Conservation (phyloP, 2,113 vertebrate species). For the Struthio camelus region DNA sequence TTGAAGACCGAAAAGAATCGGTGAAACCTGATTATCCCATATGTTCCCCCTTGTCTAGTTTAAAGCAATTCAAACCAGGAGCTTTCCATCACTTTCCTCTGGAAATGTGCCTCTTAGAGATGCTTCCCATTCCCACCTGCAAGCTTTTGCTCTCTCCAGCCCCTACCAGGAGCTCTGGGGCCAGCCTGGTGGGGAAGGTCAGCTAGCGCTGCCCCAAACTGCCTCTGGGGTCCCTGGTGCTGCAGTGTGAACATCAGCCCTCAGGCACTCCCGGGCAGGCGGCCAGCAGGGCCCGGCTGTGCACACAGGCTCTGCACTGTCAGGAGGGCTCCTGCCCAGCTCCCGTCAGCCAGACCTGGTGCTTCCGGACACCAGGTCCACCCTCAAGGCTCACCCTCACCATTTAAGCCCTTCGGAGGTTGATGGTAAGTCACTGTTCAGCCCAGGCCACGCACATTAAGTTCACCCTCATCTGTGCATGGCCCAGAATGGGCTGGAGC, state of each 20-base stretch:
- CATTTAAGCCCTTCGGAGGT: background rate
- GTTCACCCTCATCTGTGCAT: background rate
- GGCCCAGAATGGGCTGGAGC: background rate
- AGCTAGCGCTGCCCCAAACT: no score
- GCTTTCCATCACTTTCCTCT: background rate
- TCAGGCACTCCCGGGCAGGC: no score
- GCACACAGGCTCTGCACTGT: no score
- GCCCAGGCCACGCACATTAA: background rate
- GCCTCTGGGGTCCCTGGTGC: no score
- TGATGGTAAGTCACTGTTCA: background rate
- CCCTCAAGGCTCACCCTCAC: rapidly evolving
- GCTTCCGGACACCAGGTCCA: background rate
- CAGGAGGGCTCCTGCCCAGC: no score
- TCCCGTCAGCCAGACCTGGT: background rate
- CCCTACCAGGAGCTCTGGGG: no score
- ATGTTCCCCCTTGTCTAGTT: background rate
- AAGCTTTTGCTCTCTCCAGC: no score
- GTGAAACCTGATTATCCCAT: background rate
- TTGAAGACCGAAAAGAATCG: background rate
- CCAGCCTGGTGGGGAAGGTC: no score
- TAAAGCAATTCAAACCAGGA: background rate
- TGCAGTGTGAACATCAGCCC: background rate
- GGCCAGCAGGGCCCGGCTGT: background rate
- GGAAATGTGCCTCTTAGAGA: background rate
- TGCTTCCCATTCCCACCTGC: no score